Evolutionary conservation across 2,797 vertebrate species (phyloP).

Genomic region (Malurus leucopterus): DNA sequence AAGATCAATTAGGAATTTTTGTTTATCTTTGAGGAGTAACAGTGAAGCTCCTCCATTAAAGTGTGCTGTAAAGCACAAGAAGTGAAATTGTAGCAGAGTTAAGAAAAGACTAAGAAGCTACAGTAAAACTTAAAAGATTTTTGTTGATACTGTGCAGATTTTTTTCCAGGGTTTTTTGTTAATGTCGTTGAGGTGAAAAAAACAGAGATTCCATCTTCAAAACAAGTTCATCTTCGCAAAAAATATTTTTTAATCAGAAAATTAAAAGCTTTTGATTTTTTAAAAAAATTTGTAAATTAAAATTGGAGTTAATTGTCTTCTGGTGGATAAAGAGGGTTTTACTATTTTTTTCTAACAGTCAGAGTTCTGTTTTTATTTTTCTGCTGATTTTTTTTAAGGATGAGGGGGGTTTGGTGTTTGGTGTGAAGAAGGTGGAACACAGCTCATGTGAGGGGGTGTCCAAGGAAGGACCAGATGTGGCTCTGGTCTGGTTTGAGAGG

Average conservation of each 20-base stretch:
- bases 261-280: fast-evolving
- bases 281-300: neutral
- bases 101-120: neutral
- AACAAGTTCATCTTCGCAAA: neutral
- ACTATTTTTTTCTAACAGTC: neutral
- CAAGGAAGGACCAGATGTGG: neutral
- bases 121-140: neutral
- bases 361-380: neutral
- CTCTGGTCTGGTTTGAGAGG: neutral
- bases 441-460: neutral
- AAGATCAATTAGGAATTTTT: neutral
- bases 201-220: neutral
- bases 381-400: neutral
- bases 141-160: neutral
- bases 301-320: neutral
- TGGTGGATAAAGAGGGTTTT: neutral
- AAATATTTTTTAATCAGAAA: neutral
- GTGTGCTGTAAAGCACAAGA: neutral
- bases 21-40: neutral
- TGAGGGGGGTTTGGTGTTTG: neutral
- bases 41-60: neutral
- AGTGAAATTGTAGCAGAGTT: neutral
- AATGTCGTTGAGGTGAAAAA: neutral
- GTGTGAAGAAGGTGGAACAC: neutral
- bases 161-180: neutral